Conservation (phyloP, 2,797 vertebrate genomes). For the Dipus sagitta region DNA sequence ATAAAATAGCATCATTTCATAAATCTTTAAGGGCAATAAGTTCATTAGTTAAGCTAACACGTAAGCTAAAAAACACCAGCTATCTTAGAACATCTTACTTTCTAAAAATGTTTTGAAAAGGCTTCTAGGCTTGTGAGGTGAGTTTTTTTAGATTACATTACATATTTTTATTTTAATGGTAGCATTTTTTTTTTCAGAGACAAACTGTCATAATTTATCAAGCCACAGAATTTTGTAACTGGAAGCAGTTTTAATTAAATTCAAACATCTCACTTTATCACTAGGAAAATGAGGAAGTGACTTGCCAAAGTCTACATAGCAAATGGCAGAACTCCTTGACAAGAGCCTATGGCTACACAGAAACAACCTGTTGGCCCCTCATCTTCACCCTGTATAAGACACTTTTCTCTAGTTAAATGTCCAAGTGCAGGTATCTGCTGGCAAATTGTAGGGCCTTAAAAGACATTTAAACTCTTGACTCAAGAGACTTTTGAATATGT, state of each 20-base stretch:
- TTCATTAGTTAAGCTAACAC: background rate
- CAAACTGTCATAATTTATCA: background rate
- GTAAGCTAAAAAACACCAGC: background rate
- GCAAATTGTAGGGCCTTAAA: background rate
- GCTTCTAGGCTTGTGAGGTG: background rate
- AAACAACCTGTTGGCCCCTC: rapidly evolving
- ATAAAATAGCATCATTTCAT: constrained; percentile 19
- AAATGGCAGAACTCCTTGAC: background rate
- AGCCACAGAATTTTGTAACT: constrained; percentile 13
- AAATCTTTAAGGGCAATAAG: background rate
- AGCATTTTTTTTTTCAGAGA: background rate
- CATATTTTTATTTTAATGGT: background rate
- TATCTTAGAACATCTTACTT: background rate
- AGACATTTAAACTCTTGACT: background rate
- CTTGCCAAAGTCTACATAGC: background rate
- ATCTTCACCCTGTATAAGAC: background rate
- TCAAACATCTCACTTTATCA: background rate
- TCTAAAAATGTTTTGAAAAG: background rate
- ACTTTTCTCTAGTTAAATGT: background rate
- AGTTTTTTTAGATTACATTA: background rate
- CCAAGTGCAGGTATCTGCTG: background rate
- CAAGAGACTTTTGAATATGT: background rate
- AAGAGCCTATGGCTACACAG: background rate
- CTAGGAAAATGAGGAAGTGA: background rate
- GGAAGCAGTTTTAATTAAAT: background rate